phyloP scores from a whole-genome alignment of 2,113 vertebrate genomes.

The Dinomys branickii region DNA sequence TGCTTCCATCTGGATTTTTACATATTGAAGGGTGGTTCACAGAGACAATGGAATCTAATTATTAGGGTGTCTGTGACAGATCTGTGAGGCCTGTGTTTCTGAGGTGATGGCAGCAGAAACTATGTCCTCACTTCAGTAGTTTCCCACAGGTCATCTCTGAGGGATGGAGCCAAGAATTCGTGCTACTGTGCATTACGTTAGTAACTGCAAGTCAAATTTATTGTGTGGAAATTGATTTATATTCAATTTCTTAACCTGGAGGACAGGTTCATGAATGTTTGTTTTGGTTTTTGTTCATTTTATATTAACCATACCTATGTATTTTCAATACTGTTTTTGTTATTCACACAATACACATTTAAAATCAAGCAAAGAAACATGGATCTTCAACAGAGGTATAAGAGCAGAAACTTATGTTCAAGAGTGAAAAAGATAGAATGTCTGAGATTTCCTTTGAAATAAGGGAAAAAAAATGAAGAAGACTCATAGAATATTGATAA shows the following conservation, averaged over 20 bases:
- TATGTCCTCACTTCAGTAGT: not conserved
- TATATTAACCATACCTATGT: not conserved
- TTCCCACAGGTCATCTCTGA: not conserved
- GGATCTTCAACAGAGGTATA: not conserved
- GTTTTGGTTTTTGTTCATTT: not conserved
- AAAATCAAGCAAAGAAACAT: not conserved
- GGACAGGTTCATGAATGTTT: not conserved
- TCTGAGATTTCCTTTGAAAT: conserved; percentile 49
- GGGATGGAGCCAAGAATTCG: not conserved
- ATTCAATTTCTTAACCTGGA: conserved; percentile 28
- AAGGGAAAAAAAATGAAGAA: not conserved
- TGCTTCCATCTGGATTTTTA: not conserved
- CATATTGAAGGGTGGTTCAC: not conserved
- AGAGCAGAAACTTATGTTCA: conserved; percentile 13
- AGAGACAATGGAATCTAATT: not conserved
- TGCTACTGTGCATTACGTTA: not conserved
- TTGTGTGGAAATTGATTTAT: not conserved
- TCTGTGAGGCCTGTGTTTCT: not conserved
- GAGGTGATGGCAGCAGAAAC: not conserved
- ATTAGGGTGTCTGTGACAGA: not conserved
- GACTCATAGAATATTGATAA: conserved; percentile 9
- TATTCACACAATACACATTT: not conserved
- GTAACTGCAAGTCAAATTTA: not conserved
- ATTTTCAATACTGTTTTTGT: not conserved
- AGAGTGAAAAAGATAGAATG: not conserved